Base-by-base conservation (phyloP, 2,888 invertebrate species). In the Heliothis peltigera region DNA sequence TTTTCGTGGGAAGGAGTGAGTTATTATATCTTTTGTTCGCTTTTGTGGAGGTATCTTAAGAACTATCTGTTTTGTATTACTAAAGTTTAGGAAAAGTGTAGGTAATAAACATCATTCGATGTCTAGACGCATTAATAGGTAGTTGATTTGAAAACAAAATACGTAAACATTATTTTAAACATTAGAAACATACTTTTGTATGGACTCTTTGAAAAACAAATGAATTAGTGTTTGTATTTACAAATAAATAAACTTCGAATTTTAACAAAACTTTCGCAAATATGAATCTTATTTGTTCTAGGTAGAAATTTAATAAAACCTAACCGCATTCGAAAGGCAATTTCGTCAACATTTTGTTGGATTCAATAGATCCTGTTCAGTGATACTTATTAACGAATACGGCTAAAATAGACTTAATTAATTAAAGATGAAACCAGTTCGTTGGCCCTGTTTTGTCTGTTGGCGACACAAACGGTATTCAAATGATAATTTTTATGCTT, bases 401-500 rank as follows among this genome's bases (percentile, higher is more conserved):
- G 55, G 63, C 21, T 66, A 70, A n/a, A 58, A 56, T 57, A 62
- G 12, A 72, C 70, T 74, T 59, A 71, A 75, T 72, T 70, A 71
- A 79, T 73, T 62, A 49, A 54, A 66, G 53, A 63, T 51, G 54
- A 60, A 74, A 70, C 66, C 52, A 77, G 82, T 73, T 75, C 80
- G 68, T 68, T 60, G 71, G 77, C 70, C 77, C 56, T 54, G 39
- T 52, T 72, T 62, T 61, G 44, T 35, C 18, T 64, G 54, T 68
- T 48, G 46, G 52, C 48, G 57, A 66, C 35, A 55, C 55, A 47
- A 56, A 25, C 12, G 25, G 52, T n/a, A 39, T 59, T 69, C 22
- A 69, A 68, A 69, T 63, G 12, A 44, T 67, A 48, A 43, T 70
- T 74, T 61, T 28, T 25, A 25, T 54, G n/a, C n/a, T 57, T 44